Base-by-base conservation (phyloP, 2,888 invertebrate genomes). In the Plagiodera versicolora region DNA sequence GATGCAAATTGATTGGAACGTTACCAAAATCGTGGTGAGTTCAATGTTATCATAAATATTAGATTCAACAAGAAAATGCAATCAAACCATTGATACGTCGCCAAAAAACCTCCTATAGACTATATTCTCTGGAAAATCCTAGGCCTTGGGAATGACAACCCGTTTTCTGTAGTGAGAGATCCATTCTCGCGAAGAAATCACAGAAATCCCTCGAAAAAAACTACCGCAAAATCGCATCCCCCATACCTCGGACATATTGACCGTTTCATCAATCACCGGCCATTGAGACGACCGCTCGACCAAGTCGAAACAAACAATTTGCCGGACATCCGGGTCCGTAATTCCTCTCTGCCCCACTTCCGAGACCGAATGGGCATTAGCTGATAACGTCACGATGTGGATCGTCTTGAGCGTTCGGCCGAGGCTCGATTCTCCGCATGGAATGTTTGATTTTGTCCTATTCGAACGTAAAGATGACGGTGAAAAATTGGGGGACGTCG, bases 401-500 rank as follows among this genome's bases (percentile, higher is more conserved):
- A 59, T 46, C 56, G 54, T 63, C 63, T 60, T 46, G 44, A 57
- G 56, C 63, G 55, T 63, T 63, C 52, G 60, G 58, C 60, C 60
- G 35, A 59, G n/a, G 63, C 52, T 63, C 59, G 59, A 39, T 39
- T 39, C 53, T 59, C 52, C 47, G 39, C 49, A 56, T 59, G 59
- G 59, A 49, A 49, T 63, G 63, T 63, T 60, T 63, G 58, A 63
- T 49, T 63, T 63, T 48, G 46, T 54, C 45, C 57, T 55, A 58
- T 60, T 60, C 56, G 60, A 63, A 63, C 58, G 60, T 58, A 56
- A 59, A 49, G 18, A 48, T 49, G 24, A 11, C 53, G 24, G 44
- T 53, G 53, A 53, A 53, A 53, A 53, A 53, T 53, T 53, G 53
- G 53, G 39, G 17, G 39, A 19, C 8, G 24, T 39, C 45, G 17